Evolutionary conservation across 2,888 invertebrate species (phyloP), one percentile per base, ranked within the genome.

Genomic region (Protonemura montana): DNA sequence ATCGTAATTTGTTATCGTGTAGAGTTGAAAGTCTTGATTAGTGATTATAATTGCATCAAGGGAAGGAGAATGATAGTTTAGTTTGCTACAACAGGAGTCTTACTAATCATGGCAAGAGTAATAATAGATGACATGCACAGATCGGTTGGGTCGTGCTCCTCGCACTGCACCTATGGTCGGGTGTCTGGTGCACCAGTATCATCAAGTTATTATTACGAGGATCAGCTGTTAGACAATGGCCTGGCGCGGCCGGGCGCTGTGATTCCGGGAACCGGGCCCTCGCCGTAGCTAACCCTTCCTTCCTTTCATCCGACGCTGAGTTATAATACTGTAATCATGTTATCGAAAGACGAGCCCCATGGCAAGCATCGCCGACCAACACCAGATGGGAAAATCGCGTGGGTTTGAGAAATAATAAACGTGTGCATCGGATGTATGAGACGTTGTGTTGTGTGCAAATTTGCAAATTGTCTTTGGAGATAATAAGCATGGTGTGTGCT

Each of bases 221-320:
- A 76, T 84, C 84, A 84, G 84, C 84, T 84, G 84, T 59, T n/a
- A 10, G 30, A 41, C 82, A 41, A 82, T 82, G 82, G 16, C 76
- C 25, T 59, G n/a, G 27, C 59, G 84, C 84, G 27, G 84, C 84
- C 28, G 42, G 84, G 59, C 84, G 76, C 0, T 35, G 3, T 13
- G 28, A 28, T 84, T 84, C 84, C 27, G 3, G 29, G 84, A 84
- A 84, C 59, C 29, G 26, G 26, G 59, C 25, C 41, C 26, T 5
- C 59, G 16, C 28, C 78, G 5, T 6, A 16, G 28, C 27, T 41
- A 82, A 82, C 41, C 82, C 82, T 82, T 82, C 41, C 41, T 41
- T 82, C 25, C 82, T 42, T 41, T 59, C 59, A 21, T 59, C 59
- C 59, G 21, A 21, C 59, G 16, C 59, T 59, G 59, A 59, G 7